phyloP scores from a whole-genome alignment of 2,888 invertebrate species.

The Perizoma flavofasciatum region DNA sequence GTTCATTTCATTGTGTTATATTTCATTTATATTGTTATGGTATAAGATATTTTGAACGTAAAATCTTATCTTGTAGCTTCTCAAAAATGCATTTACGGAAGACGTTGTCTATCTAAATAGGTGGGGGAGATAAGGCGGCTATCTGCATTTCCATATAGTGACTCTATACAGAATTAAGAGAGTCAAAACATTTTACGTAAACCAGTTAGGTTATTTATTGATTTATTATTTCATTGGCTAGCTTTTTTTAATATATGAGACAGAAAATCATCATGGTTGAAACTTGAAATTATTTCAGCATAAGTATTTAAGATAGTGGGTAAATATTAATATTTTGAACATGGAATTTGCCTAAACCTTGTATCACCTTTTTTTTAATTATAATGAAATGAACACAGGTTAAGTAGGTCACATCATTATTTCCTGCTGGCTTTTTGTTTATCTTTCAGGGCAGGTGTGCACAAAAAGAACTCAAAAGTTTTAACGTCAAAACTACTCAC shows the following conservation, averaged over 20 bases:
- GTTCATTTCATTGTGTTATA: slow-evolving; percentile 34
- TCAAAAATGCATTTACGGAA: slow-evolving; percentile 73
- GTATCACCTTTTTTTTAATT: no score
- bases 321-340: no score
- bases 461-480: slow-evolving; percentile 21
- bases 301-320: no score
- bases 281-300: no score
- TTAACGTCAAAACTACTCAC: slow-evolving; percentile 31
- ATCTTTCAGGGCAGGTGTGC: slow-evolving; percentile 10
- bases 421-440: not conserved
- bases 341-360: no score
- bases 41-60: slow-evolving; percentile 64
- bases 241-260: no score
- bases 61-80: slow-evolving; percentile 67
- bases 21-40: slow-evolving; percentile 49
- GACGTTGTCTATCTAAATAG: slow-evolving; percentile 67
- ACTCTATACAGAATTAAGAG: slow-evolving; percentile 45
- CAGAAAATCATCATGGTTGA: no score
- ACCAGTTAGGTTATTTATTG: not conserved
- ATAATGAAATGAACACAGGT: no score
- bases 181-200: slow-evolving; percentile 16
- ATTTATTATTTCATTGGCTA: no score
- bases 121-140: slow-evolving; percentile 72
- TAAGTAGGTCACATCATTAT: no score
- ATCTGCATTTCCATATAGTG: slow-evolving; percentile 65